Conservation (phyloP, 2,888 invertebrate species). For the Mystacides longicornis region DNA sequence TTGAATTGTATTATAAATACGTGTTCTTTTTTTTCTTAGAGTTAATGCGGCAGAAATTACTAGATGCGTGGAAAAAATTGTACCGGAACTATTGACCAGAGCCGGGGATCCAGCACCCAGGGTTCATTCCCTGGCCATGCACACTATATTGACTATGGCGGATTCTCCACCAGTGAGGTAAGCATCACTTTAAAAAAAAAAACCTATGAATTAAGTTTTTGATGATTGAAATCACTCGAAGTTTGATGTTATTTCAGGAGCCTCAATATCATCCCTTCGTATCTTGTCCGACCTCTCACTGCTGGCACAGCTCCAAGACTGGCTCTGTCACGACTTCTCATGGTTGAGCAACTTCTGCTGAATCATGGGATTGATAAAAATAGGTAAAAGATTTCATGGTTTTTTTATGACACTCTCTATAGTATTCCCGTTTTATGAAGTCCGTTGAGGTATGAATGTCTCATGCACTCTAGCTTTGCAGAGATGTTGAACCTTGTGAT, state of each 20-base stretch:
- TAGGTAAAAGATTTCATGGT: no score
- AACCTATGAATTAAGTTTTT: background rate
- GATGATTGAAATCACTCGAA: background rate
- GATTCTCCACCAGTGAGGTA: conserved; percentile 73
- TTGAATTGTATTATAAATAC: no score
- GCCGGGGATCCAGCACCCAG: conserved; percentile 83
- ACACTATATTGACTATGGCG: conserved; percentile 79
- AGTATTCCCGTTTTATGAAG: no score
- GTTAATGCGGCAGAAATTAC: conserved; percentile 77
- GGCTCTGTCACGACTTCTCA: conserved; percentile 78
- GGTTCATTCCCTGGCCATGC: conserved; percentile 79
- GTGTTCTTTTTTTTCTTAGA: conserved; percentile 48
- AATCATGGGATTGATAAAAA: conserved; percentile 82
- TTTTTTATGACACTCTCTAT: no score
- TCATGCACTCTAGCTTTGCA: no score
- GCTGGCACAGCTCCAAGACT: conserved; percentile 80
- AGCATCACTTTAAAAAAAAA: background rate
- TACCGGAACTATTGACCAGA: conserved; percentile 77
- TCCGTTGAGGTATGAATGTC: no score
- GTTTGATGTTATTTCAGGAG: conserved; percentile 44
- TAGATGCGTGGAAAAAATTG: conserved; percentile 71
- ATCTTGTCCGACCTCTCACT: conserved; percentile 74
- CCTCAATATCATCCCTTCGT: conserved; percentile 74
- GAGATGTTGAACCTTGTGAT: no score
- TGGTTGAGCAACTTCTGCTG: conserved; percentile 79